These are phyloP conservation scores for Ciona savignyi DNA, from an alignment of 23 tunicate species.

Conservation along the genomic window DNA sequence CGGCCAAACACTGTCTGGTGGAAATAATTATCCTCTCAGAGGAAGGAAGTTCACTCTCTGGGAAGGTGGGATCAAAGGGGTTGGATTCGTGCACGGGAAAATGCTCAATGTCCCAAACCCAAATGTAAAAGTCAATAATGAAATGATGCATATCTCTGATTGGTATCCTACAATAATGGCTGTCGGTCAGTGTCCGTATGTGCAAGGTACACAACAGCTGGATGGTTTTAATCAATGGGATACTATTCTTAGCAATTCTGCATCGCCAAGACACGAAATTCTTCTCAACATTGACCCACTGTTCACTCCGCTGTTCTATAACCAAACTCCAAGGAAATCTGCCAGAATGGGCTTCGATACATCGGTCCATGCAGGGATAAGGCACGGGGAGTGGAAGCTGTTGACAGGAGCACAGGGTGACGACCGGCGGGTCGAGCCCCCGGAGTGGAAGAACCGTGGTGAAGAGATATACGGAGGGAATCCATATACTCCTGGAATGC, in stretches of 20 bases:
- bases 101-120: constrained; percentile 38
- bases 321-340: not conserved
- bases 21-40: constrained; percentile 56
- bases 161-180: constrained; percentile 68
- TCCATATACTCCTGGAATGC: no score
- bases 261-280: constrained; percentile 50
- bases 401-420: constrained; percentile 68
- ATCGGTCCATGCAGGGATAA: constrained; percentile 45
- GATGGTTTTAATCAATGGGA: constrained; percentile 84
- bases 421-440: constrained; percentile 55
- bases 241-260: constrained; percentile 12
- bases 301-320: not conserved
- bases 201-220: constrained; percentile 36
- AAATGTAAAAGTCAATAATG: constrained; percentile 13
- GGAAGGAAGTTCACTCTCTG: constrained; percentile 47
- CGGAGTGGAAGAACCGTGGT: constrained; percentile 29
- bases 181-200: constrained; percentile 34
- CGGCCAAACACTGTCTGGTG: constrained; percentile 43
- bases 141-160: constrained; percentile 63
- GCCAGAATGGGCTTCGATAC: constrained; percentile 40
- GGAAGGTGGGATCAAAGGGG: constrained; percentile 75
- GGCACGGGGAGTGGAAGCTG: constrained; percentile 66
- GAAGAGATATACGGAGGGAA: not conserved
- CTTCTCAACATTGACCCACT: constrained; percentile 74
- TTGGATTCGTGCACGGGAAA: constrained; percentile 62